Evolutionary conservation across 1,140 invertebrate genomes (phyloP), one percentile per base, ranked within the genome.

Genomic region (Drosophila elegans): DNA sequence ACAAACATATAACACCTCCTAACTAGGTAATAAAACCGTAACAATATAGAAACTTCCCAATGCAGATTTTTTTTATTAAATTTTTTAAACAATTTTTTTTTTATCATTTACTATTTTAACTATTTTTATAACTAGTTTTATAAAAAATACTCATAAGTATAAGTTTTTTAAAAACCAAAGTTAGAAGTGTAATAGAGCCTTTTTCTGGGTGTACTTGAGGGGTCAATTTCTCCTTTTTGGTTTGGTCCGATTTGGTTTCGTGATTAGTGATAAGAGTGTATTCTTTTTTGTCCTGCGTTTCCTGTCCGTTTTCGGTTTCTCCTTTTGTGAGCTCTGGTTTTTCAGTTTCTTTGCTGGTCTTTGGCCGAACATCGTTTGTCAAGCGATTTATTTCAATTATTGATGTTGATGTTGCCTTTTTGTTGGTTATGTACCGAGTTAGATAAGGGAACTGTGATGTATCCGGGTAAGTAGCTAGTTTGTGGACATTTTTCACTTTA

Each of bases 351-450:
- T 48, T 60, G 41, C 44, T 29, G 55, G 36, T 53, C 39, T 62
- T 44, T n/a, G 52, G 45, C 36, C 39, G 41, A 67, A 67, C 71
- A 76, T 88, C 72, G 72, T 80, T 88, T 88, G 79, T 83, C 79
- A 80, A 63, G 53, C 84, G 84, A 88, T 89, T 88, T 88, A 89
- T 88, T 88, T 88, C 84, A 88, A 88, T 88, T 88, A 86, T 82
- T 74, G 72, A 74, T 74, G 72, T 74, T 46, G 59, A 55, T 63
- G 52, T 53, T 64, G 60, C 44, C 68, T 73, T 54, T 32, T 27
- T 27, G 36, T 36, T 64, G 39, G 57, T 55, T 61, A 64, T 44
- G 51, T 39, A 29, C 38, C 44, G 1, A 36, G 59, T 51, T 25
- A 74, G 69, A 74, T 74, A 74, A 74, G 51, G 16, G 48, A 5